Base-by-base conservation (phyloP, 1,140 invertebrate genomes). In the Drosophila tsacasi region DNA sequence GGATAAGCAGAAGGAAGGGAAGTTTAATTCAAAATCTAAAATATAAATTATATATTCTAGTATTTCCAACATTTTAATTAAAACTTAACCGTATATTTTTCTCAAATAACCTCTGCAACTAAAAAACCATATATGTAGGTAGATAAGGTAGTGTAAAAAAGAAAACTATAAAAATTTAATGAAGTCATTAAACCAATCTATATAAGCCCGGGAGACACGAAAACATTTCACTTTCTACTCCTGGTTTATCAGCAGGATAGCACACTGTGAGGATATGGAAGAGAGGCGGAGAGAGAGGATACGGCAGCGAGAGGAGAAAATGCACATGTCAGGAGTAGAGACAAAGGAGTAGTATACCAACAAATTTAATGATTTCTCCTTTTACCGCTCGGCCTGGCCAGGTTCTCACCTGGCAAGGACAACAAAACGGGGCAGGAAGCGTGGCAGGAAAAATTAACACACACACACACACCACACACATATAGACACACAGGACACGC, bases 301-400 rank as follows among this genome's bases (percentile, higher is more conserved):
- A 21, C 13, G 30, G 32, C 49, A 32, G 58, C 40, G 23, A 64
- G 17, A 49, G 44, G 19, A 61, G n/a, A 19, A 65, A 27, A 76
- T 76, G 73, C 60, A 75, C 35, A 58, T 65, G 40, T 37, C 60
- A 37, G 39, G 46, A 52, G 40, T 39, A 79, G 68, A 76, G 65
- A 77, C 77, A 84, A 81, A 81, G 67, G 78, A 77, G 83, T 89
- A 73, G 83, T 89, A 91, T 91, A 91, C 83, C 81, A 91, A 91
- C 81, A 91, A 91, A 87, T 87, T 91, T 91, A 91, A 91, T 91
- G 75, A 91, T 91, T 91, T 83, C 81, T 82, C 77, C 25, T 78
- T 39, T 77, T 42, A 60, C 52, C 35, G 54, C 49, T 55, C 19
- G 21, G 27, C 32, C 52, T 32, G 76, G 30, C 77, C 79, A 91